phyloP scores from a whole-genome alignment of 2,113 vertebrate genomes.

The Micromys minutus region DNA sequence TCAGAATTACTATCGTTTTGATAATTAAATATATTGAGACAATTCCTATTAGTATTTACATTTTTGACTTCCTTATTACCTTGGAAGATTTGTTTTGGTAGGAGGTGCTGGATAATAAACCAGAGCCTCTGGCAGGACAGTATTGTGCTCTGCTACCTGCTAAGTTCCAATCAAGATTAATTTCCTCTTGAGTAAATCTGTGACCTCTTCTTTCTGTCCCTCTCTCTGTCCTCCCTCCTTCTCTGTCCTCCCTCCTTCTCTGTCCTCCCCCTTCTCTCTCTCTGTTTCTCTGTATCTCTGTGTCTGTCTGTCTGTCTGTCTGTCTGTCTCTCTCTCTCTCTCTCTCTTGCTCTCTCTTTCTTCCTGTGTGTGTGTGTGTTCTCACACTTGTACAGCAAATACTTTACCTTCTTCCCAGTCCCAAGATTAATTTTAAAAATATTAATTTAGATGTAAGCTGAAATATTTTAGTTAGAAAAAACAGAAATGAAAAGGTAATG shows the following conservation, averaged over 20 bases:
- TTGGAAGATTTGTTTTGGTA: not conserved
- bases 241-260: too few species aligned
- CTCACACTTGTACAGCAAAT: not conserved
- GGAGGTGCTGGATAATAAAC: not conserved
- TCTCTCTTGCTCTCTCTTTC: too few species aligned
- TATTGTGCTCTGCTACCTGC: not conserved
- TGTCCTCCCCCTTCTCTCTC: too few species aligned
- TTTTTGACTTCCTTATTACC: not conserved
- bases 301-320: too few species aligned
- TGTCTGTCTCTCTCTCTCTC: too few species aligned
- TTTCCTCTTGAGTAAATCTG: not conserved
- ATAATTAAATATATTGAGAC: not conserved
- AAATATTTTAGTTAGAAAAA: not conserved
- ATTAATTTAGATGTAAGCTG: not conserved
- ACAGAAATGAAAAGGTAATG: not conserved
- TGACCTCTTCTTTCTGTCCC: not conserved
- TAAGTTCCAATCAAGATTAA: not conserved
- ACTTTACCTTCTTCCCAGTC: not conserved
- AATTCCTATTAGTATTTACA: not conserved
- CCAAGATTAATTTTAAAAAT: not conserved
- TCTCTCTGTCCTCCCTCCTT: not conserved
- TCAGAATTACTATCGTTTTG: conserved; percentile 31
- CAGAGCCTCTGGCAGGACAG: not conserved
- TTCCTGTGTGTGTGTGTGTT: too few species aligned
- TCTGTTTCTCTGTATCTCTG: too few species aligned